These are phyloP conservation scores for Apocheima hispidaria DNA, from an alignment of 2,888 invertebrate species.

Conservation along the genomic window DNA sequence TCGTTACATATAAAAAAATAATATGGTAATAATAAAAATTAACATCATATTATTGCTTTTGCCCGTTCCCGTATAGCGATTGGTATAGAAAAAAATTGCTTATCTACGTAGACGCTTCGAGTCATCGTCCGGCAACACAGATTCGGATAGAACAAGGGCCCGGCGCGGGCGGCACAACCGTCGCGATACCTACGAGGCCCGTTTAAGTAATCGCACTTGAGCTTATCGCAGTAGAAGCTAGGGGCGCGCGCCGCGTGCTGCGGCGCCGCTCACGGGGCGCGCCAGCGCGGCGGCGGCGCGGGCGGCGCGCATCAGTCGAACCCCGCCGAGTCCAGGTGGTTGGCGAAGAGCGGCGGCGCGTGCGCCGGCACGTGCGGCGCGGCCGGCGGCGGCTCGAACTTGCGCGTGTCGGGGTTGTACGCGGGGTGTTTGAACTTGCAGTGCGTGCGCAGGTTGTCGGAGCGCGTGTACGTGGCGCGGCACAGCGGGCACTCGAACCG, in stretches of 20 bases:
- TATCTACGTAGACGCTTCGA: slow-evolving; percentile 81
- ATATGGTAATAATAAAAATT: slow-evolving; percentile 86
- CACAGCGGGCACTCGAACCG: slow-evolving; percentile 96
- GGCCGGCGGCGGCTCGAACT: slow-evolving; percentile 90
- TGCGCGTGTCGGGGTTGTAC: slow-evolving; percentile 94
- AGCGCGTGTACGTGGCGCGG: slow-evolving; percentile 96
- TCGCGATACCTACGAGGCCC: slow-evolving; percentile 81
- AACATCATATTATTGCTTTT: slow-evolving; percentile 87
- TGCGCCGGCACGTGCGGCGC: slow-evolving; percentile 84
- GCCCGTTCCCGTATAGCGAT: slow-evolving; percentile 87
- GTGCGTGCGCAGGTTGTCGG: slow-evolving; percentile 96
- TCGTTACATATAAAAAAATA: slow-evolving; percentile 85
- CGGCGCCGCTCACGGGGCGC: slow-evolving; percentile 50
- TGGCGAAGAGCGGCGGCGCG: slow-evolving; percentile 52
- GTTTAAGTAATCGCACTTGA: slow-evolving; percentile 84
- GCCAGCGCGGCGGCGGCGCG: slow-evolving; percentile 67
- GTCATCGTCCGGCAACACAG: slow-evolving; percentile 75
- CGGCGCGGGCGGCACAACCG: slow-evolving; percentile 71
- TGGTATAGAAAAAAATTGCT: slow-evolving; percentile 85
- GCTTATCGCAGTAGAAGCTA: slow-evolving; percentile 82
- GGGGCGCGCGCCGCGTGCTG: slow-evolving; percentile 67
- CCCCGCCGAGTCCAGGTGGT: slow-evolving; percentile 70
- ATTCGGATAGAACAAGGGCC: slow-evolving; percentile 59
- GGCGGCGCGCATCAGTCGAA: slow-evolving; percentile 49
- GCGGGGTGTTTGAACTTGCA: slow-evolving; percentile 97